Conservation (phyloP, 2,113 vertebrate genomes). For the Rhinichthys klamathensis region DNA sequence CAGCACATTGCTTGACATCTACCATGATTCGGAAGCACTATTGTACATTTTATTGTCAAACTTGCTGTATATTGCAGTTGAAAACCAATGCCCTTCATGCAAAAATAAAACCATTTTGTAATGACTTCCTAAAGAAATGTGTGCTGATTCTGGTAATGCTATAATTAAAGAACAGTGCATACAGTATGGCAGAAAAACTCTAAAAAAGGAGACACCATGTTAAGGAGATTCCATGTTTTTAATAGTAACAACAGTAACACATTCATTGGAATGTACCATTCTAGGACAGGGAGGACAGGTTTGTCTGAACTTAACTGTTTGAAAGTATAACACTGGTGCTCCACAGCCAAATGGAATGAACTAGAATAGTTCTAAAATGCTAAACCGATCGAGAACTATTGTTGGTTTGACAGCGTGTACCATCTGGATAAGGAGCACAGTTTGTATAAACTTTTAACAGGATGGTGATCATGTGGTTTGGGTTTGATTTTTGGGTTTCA, state of each 20-base stretch:
- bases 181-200: neutral
- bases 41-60: neutral
- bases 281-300: conserved; percentile 38
- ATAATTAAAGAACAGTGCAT: neutral
- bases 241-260: conserved; percentile 66
- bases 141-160: neutral
- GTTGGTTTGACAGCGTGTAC: neutral
- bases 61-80: neutral
- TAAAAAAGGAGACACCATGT: conserved; percentile 14
- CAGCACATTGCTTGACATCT: neutral
- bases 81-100: neutral
- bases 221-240: conserved; percentile 64
- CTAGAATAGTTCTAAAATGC: neutral
- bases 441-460: neutral
- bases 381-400: neutral
- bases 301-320: conserved; percentile 27
- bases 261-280: conserved; percentile 64
- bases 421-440: conserved; percentile 17
- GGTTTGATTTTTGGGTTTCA: conserved; percentile 6
- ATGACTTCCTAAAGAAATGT: neutral
- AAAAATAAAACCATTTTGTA: neutral
- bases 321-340: conserved; percentile 8
- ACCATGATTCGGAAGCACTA: neutral
- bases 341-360: conserved; percentile 10
- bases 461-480: conserved; percentile 24